phyloP scores from a whole-genome alignment of 2,888 invertebrate species.

The Noctua janthina region DNA sequence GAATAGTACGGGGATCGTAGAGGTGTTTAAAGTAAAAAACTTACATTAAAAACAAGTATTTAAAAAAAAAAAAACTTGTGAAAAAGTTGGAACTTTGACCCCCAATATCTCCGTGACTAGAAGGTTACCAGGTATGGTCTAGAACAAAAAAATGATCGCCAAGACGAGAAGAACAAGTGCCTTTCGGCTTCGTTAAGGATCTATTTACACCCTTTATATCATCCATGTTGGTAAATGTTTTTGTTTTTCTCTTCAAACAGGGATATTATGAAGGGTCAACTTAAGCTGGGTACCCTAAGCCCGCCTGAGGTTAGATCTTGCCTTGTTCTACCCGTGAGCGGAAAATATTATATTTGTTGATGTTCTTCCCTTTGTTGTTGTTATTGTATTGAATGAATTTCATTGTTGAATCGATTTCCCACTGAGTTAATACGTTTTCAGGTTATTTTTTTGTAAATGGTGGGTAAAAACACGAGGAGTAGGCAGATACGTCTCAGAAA shows the following conservation, averaged over 20 bases:
- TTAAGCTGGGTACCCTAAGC: constrained; percentile 17
- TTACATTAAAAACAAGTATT: no score
- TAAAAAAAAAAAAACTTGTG: no score
- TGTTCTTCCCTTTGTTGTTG: neutral
- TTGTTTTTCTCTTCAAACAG: constrained; percentile 6
- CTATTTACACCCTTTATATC: no score
- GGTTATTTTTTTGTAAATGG: neutral
- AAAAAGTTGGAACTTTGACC: no score
- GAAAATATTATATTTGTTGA: constrained; percentile 34
- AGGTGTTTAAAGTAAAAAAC: no score
- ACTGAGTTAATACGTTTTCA: neutral
- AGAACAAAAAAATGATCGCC: no score
- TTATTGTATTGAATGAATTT: constrained; percentile 25
- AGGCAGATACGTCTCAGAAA: no score
- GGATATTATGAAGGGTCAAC: neutral
- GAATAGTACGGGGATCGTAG: no score
- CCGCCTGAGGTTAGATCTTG: constrained; percentile 13
- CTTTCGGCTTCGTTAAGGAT: no score
- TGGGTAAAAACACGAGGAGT: neutral
- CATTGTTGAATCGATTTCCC: constrained; percentile 2
- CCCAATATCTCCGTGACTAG: no score
- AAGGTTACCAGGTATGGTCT: no score
- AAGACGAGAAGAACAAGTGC: no score
- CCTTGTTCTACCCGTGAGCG: constrained; percentile 10
- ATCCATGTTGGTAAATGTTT: neutral